Evolutionary conservation across 1,140 invertebrate genomes (phyloP), one percentile per base, ranked within the genome.

Genomic region (Dolichoris vasculosae): DNA sequence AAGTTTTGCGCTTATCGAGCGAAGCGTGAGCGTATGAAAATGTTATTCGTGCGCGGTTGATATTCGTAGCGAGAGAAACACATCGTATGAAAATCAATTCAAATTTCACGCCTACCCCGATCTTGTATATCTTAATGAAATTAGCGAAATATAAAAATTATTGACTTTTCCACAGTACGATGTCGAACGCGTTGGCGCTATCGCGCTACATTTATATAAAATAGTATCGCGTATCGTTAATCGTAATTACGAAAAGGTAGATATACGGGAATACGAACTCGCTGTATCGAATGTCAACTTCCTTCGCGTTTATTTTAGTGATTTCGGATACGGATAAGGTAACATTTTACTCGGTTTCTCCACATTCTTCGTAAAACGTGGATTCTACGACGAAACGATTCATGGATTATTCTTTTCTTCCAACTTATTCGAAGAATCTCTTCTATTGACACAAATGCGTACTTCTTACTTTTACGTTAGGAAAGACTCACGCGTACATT

Each of bases 1-100:
- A 69, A 67, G 38, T 46, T 69, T 69, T 48, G 23, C 80, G 15
- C 67, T 82, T 82, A 71, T 69, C 64, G 43, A 9, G 13, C 43
- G 48, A 17, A 48, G 17, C 32, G 64, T 46, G n/a, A 30, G 23
- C 38, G 38, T 17, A 43, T 64, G 23, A 80, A n/a, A 80, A 80
- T 80, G 64, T 64, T 67, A 43, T 80, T 80, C 15, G 30, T 38
- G 9, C 51, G 6, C 30, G 6, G 17, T 6, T 32, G 30, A 20
- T 1, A 76, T 73, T 43, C 69, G 7, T 43, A 26, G 23, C 15
- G n/a, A 8, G 6, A 73, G 11, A 43, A 40, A 40, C 13, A 43
- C 40, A 13, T 43, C 38, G 2, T 32, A 30, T 35, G 63, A 32
- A 67, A 32, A 67, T 67, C 63, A 67, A 67, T 67, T 67, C 32